phyloP scores from a whole-genome alignment of 2,797 vertebrate species.

The Synaphobranchus kaupii region DNA sequence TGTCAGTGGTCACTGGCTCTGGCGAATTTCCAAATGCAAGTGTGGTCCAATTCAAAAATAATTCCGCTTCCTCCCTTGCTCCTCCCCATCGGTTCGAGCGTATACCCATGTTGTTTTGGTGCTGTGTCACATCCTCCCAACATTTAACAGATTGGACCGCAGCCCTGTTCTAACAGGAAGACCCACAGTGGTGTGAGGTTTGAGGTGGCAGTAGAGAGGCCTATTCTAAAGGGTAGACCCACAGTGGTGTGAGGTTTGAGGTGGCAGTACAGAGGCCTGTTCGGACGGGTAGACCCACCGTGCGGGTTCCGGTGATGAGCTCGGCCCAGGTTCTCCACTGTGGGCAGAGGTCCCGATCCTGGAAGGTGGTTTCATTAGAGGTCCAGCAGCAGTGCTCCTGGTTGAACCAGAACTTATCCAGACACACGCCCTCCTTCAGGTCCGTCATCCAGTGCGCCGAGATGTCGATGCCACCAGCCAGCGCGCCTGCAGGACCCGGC shows the following conservation, averaged over 20 bases:
- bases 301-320: slow-evolving; percentile 76
- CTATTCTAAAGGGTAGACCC: no score
- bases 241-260: background rate
- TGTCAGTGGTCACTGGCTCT: no score
- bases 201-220: no score
- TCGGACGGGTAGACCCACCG: slow-evolving; percentile 64
- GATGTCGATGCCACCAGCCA: slow-evolving; percentile 96
- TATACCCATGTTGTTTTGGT: no score
- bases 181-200: no score
- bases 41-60: no score
- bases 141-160: no score
- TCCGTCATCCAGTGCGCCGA: slow-evolving; percentile 96
- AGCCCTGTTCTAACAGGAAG: no score
- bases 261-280: background rate
- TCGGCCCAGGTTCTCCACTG: slow-evolving; percentile 95
- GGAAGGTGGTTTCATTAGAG: slow-evolving; percentile 84
- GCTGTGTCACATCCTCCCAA: no score
- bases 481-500: slow-evolving; percentile 72
- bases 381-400: slow-evolving; percentile 97
- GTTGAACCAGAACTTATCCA: slow-evolving; percentile 91
- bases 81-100: no score
- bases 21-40: no score
- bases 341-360: slow-evolving; percentile 85
- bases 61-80: no score
- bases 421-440: slow-evolving; percentile 90